Evolutionary conservation across 2,888 invertebrate species (phyloP).

Genomic region (Selenia dentaria): DNA sequence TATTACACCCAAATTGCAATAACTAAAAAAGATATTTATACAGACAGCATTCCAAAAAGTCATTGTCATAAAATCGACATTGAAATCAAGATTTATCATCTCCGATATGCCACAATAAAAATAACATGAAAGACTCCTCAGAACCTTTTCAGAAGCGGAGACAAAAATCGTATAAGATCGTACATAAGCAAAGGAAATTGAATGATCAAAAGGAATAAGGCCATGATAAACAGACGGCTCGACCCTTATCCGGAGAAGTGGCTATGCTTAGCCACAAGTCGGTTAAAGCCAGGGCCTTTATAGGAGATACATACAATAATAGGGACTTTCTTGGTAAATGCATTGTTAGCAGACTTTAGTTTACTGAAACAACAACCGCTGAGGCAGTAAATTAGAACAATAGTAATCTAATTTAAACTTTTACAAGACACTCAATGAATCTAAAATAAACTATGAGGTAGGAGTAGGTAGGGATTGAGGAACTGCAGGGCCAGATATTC

Average conservation of each 20-base stretch:
- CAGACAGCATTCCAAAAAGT: constrained; percentile 8
- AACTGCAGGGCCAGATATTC: too few relatives aligned
- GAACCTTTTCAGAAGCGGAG: constrained; percentile 12
- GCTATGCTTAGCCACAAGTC: constrained; percentile 26
- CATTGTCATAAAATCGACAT: constrained; percentile 12
- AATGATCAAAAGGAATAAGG: constrained; percentile 37
- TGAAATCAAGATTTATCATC: constrained; percentile 24
- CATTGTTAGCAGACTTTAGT: background rate
- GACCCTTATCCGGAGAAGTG: constrained; percentile 30
- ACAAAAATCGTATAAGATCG: constrained; percentile 22
- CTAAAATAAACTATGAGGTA: too few relatives aligned
- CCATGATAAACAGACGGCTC: constrained; percentile 34
- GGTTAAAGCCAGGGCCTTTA: constrained; percentile 8
- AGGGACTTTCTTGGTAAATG: background rate
- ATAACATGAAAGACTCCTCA: constrained; percentile 22
- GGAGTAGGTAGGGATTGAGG: too few relatives aligned
- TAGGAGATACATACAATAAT: constrained; percentile 3
- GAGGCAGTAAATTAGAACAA: too few relatives aligned
- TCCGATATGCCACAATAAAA: constrained; percentile 26
- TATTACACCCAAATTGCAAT: background rate
- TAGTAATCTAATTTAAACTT: too few relatives aligned
- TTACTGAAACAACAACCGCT: too few relatives aligned
- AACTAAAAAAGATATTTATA: constrained; percentile 12
- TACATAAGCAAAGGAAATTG: constrained; percentile 32
- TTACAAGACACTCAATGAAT: too few relatives aligned